Base-by-base conservation (phyloP, 2,113 vertebrate genomes). In the Colaptes auratus region DNA sequence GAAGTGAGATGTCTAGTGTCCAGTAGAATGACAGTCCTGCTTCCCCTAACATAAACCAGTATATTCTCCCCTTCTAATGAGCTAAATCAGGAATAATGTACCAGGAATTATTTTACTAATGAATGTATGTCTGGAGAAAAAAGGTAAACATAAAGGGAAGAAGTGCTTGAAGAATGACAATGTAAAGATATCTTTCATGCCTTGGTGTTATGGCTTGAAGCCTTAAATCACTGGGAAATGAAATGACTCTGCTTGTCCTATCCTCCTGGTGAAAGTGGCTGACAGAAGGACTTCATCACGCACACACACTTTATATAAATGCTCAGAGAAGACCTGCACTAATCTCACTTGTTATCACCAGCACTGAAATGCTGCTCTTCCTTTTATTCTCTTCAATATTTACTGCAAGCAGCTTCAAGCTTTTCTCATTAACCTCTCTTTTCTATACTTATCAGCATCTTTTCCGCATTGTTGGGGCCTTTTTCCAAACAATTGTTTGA, bases 401-500 rank as follows among this genome's bases (percentile, higher is more conserved):
- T 97, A 98, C 97, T 97, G 96, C 96, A 94, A 96, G 75, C 76
- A 84, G 97, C 96, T 98, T 97, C 89, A 90, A 98, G 96, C 95
- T 97, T 97, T 97, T 97, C 93, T 97, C 97, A 97, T 97, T 97
- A 97, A 96, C 81, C 60, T 93, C 92, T 95, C 93, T 97, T 97
- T 98, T 97, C 93, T 95, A 91, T 93, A 98, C 98, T 98, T 97
- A 97, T 97, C 97, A 95, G 97, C 97, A 98, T 98, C 97, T 98
- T 98, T 97, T 98, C 97, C 94, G 97, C 98, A 97, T 97, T 96
- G 96, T 95, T 66, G 65, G 81, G 90, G 89, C 46, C 91, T 94
- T 97, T 98, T 97, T 97, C 96, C 96, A 98, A 98, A 98, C 98
- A 98, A 98, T 98, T 96, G 96, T 95, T 71, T 48, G 35, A 92